Percentiles rank a stretch among this genome's conserved stretches.
Conservation (phyloP, 2,797 vertebrate species). For the Ciconia nigra region DNA sequence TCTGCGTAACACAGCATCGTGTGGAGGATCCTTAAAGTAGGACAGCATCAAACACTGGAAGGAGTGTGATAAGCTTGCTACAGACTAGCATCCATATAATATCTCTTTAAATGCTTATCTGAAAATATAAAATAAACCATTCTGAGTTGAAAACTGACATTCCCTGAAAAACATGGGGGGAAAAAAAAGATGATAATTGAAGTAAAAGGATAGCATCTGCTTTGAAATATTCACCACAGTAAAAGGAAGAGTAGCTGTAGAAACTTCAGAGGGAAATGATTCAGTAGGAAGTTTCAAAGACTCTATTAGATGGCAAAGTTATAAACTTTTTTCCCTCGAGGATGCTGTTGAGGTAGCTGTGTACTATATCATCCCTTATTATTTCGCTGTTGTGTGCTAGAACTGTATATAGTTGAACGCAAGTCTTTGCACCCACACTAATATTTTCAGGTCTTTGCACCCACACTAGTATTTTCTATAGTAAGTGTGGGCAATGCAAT, state of each 20-base stretch:
- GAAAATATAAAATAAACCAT: not conserved
- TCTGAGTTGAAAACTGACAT: constrained; percentile 36
- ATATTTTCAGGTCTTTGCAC: not conserved
- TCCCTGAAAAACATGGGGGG: not conserved
- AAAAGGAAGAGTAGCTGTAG: constrained; percentile 28
- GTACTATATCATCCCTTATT: not conserved
- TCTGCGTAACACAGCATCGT: not conserved
- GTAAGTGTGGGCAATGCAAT: accelerated
- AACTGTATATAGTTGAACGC: accelerated
- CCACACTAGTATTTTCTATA: accelerated
- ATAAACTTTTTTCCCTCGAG: not conserved
- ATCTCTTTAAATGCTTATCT: constrained; percentile 4
- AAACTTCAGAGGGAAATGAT: constrained; percentile 50
- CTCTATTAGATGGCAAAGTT: constrained; percentile 16
- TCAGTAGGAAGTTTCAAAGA: constrained; percentile 16
- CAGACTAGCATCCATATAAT: not conserved
- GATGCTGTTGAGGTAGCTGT: not conserved
- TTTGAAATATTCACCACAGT: constrained; percentile 31
- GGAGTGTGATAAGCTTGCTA: not conserved
- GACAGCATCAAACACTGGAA: not conserved
- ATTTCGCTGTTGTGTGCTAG: accelerated
- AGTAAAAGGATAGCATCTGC: not conserved
- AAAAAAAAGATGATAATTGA: not conserved
- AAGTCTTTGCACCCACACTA: not conserved
- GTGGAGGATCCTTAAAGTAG: constrained; percentile 1